Evolutionary conservation across 2,113 vertebrate genomes (phyloP).

Genomic region (Sturnus vulgaris): DNA sequence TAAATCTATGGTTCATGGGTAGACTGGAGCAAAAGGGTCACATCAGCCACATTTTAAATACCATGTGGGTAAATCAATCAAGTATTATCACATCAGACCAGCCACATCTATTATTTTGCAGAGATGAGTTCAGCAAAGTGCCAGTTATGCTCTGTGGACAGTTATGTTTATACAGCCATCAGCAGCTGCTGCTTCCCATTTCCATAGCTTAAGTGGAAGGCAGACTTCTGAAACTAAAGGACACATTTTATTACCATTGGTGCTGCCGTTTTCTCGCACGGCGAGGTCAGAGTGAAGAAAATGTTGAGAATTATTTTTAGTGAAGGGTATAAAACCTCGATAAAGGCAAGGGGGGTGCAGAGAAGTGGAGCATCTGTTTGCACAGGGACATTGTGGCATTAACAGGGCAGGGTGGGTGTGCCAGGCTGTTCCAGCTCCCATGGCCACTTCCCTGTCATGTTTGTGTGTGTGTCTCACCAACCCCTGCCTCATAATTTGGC

Average conservation of each 20-base stretch:
- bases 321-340: background rate
- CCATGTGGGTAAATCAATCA: conserved; percentile 4
- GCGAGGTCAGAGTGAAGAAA: background rate
- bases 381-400: background rate
- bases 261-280: background rate
- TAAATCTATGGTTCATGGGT: background rate
- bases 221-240: background rate
- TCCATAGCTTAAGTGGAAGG: background rate
- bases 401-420: background rate
- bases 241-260: background rate
- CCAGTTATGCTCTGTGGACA: background rate
- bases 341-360: background rate
- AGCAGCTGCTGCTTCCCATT: conserved; percentile 7
- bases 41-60: background rate
- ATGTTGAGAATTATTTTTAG: background rate
- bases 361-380: background rate
- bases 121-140: background rate
- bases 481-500: background rate
- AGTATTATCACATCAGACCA: background rate
- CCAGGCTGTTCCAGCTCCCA: fast-evolving
- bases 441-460: background rate
- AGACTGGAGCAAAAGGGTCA: background rate
- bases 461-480: background rate
- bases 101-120: conserved; percentile 17
- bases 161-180: background rate